Percentiles rank a stretch among this genome's conserved stretches.
Evolutionary conservation across 2,113 vertebrate genomes (phyloP).

Genomic region (Typhlomys cinereus): DNA sequence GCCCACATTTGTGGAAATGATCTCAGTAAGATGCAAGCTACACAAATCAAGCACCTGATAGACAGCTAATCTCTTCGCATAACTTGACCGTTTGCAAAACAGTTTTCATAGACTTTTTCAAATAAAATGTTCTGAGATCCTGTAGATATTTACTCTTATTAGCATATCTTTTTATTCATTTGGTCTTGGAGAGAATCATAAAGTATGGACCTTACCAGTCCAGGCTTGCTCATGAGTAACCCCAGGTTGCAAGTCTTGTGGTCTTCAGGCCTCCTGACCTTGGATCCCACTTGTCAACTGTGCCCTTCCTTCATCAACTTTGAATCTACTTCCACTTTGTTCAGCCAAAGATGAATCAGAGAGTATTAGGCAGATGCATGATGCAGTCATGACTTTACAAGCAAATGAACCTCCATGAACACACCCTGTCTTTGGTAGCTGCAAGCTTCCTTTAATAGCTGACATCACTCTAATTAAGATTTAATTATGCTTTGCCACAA

Average conservation of each 20-base stretch:
- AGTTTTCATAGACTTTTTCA: not conserved
- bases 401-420: not conserved
- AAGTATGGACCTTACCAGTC: not conserved
- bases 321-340: not conserved
- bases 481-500: constrained; percentile 19
- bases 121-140: not conserved
- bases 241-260: not conserved
- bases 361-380: not conserved
- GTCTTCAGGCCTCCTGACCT: not conserved
- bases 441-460: not conserved
- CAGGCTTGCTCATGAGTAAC: not conserved
- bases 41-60: not conserved
- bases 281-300: not conserved
- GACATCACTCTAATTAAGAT: constrained; percentile 18
- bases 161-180: not conserved
- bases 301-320: not conserved
- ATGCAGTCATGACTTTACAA: not conserved
- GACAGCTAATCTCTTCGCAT: not conserved
- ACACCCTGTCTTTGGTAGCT: not conserved
- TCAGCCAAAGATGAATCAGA: not conserved
- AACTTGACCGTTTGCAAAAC: not conserved
- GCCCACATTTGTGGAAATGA: not conserved
- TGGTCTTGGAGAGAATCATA: not conserved
- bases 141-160: not conserved
- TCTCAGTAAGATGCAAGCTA: not conserved